Base-by-base conservation (phyloP, 2,113 vertebrate species). In the Passer montanus region DNA sequence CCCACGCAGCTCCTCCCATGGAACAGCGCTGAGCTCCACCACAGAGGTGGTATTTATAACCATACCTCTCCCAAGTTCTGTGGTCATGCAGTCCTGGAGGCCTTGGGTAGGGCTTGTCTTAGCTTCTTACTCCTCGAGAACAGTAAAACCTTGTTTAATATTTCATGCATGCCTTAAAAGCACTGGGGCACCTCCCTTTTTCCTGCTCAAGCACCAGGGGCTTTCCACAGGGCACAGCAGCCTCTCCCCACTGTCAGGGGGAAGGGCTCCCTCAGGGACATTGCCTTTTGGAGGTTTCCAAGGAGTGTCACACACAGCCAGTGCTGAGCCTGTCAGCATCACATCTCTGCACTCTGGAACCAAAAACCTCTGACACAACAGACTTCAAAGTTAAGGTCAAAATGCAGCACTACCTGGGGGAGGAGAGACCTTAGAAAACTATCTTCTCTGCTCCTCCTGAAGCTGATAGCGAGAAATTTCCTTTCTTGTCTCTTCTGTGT, bases 91-190 rank as follows among this genome's bases (percentile, higher is more conserved):
- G 44, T 30, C 46, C 67, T 46, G 27, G 27, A 80, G 82, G 67
- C 41, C 91, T 80, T 17, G 59, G 37, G 53, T 53, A 58, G 47
- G 69, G 78, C 49, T 85, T 39, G 27, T 66, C n/a, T 89, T 84
- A 68, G 43, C 49, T 82, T 82, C 70, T 58, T 50, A 77, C 28
- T 55, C 50, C 31, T 46, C 0, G 0, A 58, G 59, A 94, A 86
- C 55, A 90, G 50, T 47, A 59, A 94, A 69, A 69, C 50, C 33
- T 93, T 77, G 50, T 91, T 72, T 41, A 92, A 66, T 69, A 82
- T 52, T 94, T 88, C 74, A 85, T 49, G 30, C 7, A 8, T 2
- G 27, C 67, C 47, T 83, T 58, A 50, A 19, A 76, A 93, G 31
- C 0, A 0, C 66, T 53, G 0, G 3, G 55, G 27, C 67, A 74